phyloP scores from a whole-genome alignment of 1,140 invertebrate species.

The Reticulitermes speratus region DNA sequence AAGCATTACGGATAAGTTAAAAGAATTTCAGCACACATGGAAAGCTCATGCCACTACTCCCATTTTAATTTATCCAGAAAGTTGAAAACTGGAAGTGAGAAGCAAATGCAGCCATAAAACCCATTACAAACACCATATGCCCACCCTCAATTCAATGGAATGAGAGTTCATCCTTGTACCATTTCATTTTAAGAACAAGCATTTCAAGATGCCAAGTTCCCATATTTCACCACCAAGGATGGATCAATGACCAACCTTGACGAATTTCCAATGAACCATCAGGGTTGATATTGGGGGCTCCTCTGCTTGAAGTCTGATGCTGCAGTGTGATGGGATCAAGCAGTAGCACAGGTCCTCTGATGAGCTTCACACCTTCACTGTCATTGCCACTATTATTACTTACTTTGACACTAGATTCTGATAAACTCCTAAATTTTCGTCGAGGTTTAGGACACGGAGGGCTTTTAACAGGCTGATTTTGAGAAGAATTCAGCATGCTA shows the following conservation, averaged over 20 bases:
- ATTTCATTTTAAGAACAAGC: neutral
- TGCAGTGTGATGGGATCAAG: constrained; percentile 24
- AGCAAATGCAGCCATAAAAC: neutral
- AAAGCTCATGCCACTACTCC: neutral
- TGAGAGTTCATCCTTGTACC: neutral
- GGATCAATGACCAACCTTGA: constrained; percentile 27
- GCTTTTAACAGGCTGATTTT: neutral
- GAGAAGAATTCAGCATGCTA: neutral
- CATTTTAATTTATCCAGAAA: neutral
- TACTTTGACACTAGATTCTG: neutral
- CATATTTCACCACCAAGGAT: neutral
- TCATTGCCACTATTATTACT: no score
- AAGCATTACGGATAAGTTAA: neutral
- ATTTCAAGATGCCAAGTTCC: constrained; percentile 14
- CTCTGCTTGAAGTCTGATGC: neutral
- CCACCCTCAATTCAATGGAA: neutral
- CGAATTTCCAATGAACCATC: constrained; percentile 28
- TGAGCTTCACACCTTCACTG: neutral
- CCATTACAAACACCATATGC: neutral
- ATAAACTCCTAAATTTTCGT: neutral
- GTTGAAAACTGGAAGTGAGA: neutral
- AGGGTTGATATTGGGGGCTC: constrained; percentile 20
- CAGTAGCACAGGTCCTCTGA: constrained; percentile 10
- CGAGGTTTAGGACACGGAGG: constrained; percentile 22
- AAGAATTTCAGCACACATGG: neutral